Base-by-base conservation (phyloP, 1,140 invertebrate genomes). In the Spodoptera frugiperda region DNA sequence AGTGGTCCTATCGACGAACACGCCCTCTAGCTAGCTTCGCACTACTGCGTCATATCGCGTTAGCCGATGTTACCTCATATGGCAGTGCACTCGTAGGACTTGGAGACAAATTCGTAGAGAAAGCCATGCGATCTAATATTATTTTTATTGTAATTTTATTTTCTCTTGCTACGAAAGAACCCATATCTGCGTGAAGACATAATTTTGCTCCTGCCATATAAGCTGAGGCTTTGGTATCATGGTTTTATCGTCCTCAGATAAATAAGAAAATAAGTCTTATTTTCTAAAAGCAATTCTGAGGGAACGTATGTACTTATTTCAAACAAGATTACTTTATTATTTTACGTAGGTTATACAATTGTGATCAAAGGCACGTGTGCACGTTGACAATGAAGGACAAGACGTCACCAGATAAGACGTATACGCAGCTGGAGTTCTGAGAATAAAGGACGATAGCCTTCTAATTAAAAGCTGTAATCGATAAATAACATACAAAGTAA, bases 1-100 rank as follows among this genome's bases (percentile, higher is more conserved):
- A 65, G 30, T 33, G 25, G 57, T 83, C 67, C 81, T 82, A 86
- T 84, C 82, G 54, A 73, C 82, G 49, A 73, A 78, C 83, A 82
- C 81, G 70, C 80, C 68, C 57, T 68, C 78, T 72, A 54, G 67
- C 74, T 33, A 54, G 49, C 70, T 76, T 75, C 55, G 73, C 71
- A 48, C 30, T 33, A 59, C 39, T 17, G 17, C 61, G 44, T 76
- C 75, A 76, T 76, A 76, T 55, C 51, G 46, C 48, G 48, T 68
- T 68, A 48, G 39, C 48, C 49, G 65, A 68, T 68, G 65, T 68
- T 68, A 68, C 65, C 65, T 68, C 65, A 68, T 68, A 68, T 68
- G 65, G 65, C 25, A 51, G 65, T 33, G 33, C 21, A 68, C 65
- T 68, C n/a, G 48, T 53, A 68, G 33, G 33, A 63, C 59, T 63